A percentile compares a stretch with the other conserved stretches of the same genome.
phyloP scores from a whole-genome alignment of 2,888 invertebrate species.

The Isotomurus palustris region DNA sequence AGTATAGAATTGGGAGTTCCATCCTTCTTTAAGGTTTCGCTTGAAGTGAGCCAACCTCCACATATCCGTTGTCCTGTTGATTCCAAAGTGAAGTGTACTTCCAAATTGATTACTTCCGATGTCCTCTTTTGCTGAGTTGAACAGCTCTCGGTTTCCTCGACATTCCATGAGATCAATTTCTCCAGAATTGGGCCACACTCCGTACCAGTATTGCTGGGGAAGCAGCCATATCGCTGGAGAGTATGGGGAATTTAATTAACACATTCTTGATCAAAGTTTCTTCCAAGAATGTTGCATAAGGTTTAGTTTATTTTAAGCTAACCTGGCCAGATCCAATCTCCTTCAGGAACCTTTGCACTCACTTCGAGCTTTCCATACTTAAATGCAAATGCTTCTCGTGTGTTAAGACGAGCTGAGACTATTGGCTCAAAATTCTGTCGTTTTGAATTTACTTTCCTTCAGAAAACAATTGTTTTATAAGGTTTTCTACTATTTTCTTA shows the following conservation, averaged over 20 bases:
- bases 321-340: conserved; percentile 36
- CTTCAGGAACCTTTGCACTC: conserved; percentile 22
- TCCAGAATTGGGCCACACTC: conserved; percentile 29
- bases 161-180: conserved; percentile 33
- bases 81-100: conserved; percentile 28
- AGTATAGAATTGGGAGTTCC: conserved; percentile 23
- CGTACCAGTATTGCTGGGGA: conserved; percentile 25
- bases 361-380: conserved; percentile 28
- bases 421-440: conserved; percentile 14
- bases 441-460: too few relatives aligned
- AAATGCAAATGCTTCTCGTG: conserved; percentile 26
- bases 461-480: background rate
- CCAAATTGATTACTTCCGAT: conserved; percentile 30
- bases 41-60: conserved; percentile 28
- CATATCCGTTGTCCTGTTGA: conserved; percentile 27
- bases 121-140: conserved; percentile 16
- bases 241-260: background rate
- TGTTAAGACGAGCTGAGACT: conserved; percentile 29
- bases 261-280: too few relatives aligned
- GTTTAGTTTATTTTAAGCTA: too few relatives aligned
- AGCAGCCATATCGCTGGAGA: conserved; percentile 29
- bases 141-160: conserved; percentile 21
- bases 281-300: too few relatives aligned
- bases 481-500: too few relatives aligned
- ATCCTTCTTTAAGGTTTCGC: conserved; percentile 15